These are phyloP conservation scores for Hephaestus fuliginosus DNA, from an alignment of 2,797 vertebrate species.

Conservation along the genomic window DNA sequence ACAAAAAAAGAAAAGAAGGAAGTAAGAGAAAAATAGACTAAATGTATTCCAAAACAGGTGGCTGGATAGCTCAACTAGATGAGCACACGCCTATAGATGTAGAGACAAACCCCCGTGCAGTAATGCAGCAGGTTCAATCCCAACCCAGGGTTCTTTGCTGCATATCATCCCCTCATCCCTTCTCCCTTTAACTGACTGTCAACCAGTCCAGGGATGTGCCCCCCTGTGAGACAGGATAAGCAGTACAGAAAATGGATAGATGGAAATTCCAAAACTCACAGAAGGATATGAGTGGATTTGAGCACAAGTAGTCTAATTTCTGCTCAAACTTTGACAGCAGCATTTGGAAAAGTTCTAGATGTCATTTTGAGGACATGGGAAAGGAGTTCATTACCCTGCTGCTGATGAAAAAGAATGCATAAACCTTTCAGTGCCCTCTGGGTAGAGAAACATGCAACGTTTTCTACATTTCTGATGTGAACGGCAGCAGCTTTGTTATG, in stretches of 20 bases:
- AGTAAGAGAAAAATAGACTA: neutral
- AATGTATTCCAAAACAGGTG: neutral
- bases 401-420: conserved; percentile 6
- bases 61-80: no score
- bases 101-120: no score
- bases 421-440: neutral
- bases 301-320: neutral
- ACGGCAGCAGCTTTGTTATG: neutral
- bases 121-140: no score
- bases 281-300: neutral
- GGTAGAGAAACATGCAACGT: neutral
- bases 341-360: neutral
- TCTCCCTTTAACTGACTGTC: no score
- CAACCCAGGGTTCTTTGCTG: no score
- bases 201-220: no score
- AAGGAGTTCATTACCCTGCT: neutral
- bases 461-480: neutral
- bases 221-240: no score
- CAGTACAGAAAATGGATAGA: no score
- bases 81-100: no score
- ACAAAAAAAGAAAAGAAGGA: neutral
- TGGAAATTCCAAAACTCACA: neutral
- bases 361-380: neutral
- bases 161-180: no score
- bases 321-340: neutral